Conservation (phyloP, 2,113 vertebrate genomes). For the Ranitomeya imitator region DNA sequence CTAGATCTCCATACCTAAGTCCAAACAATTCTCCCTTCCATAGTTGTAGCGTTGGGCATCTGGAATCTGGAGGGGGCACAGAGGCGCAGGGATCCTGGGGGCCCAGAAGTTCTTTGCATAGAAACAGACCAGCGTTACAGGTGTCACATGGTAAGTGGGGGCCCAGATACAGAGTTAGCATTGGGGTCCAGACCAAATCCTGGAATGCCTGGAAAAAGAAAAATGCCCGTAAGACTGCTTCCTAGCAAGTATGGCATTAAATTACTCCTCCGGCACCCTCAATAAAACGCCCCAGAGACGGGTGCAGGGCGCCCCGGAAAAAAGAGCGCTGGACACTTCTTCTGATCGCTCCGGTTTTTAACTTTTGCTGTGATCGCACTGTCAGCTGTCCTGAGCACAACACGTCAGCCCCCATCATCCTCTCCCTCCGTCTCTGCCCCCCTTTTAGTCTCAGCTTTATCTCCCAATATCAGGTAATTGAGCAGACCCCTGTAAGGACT, state of each 20-base stretch:
- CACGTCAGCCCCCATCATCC: neutral
- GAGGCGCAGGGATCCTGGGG: no score
- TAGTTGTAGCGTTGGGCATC: neutral
- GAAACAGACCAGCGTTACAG: neutral
- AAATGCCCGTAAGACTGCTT: no score
- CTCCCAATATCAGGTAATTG: conserved; percentile 44
- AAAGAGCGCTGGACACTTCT: neutral
- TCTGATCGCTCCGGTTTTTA: neutral
- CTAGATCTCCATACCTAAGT: neutral
- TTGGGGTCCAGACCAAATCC: neutral
- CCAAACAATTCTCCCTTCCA: neutral
- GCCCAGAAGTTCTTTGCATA: neutral
- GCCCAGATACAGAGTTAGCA: neutral
- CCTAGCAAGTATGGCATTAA: no score
- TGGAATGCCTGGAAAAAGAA: no score
- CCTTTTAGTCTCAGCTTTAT: conserved; percentile 37
- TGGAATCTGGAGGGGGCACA: no score
- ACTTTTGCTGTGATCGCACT: neutral
- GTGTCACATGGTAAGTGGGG: neutral
- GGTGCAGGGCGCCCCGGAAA: neutral
- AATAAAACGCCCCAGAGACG: neutral
- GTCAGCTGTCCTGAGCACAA: neutral
- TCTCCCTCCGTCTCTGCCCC: neutral
- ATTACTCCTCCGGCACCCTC: neutral
- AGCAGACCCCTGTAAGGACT: conserved; percentile 19